Percentiles rank a stretch among this genome's conserved stretches.
phyloP scores from a whole-genome alignment of 2,113 vertebrate species.

The Nansenia antarctica region DNA sequence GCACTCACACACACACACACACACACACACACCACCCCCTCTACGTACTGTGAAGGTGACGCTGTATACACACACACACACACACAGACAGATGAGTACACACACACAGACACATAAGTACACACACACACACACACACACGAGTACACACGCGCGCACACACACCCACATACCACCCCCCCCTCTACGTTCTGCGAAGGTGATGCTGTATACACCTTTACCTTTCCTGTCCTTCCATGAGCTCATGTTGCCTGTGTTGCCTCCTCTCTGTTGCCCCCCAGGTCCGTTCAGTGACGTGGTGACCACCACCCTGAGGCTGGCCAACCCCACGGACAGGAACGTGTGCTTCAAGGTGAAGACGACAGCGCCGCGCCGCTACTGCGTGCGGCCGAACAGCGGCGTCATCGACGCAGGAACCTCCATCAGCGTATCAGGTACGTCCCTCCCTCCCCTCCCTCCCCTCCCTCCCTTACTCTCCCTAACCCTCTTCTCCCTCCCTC shows the following conservation, averaged over 20 bases:
- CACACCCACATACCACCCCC: no score
- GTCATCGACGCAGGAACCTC: conserved; percentile 95
- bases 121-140: no score
- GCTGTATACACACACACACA: no score
- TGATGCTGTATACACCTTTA: background rate
- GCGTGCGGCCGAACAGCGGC: conserved; percentile 97
- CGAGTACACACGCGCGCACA: no score
- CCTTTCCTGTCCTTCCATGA: background rate
- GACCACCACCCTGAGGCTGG: conserved; percentile 94
- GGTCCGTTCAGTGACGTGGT: conserved; percentile 98
- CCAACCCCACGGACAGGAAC: conserved; percentile 95
- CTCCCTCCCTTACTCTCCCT: background rate
- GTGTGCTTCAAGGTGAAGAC: conserved; percentile 99
- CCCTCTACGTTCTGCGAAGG: background rate
- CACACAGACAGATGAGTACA: no score
- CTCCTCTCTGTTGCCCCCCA: no score
- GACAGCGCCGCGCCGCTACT: conserved; percentile 96
- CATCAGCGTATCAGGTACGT: conserved; percentile 95
- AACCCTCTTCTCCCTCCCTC: background rate
- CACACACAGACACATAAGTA: no score
- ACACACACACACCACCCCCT: no score
- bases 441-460: background rate
- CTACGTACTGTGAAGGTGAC: no score
- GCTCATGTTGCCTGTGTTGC: no score
- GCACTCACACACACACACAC: no score